These are phyloP conservation scores for Siderastrea siderea DNA, from an alignment of 92 coral and sea anemone genomes.

Conservation along the genomic window DNA sequence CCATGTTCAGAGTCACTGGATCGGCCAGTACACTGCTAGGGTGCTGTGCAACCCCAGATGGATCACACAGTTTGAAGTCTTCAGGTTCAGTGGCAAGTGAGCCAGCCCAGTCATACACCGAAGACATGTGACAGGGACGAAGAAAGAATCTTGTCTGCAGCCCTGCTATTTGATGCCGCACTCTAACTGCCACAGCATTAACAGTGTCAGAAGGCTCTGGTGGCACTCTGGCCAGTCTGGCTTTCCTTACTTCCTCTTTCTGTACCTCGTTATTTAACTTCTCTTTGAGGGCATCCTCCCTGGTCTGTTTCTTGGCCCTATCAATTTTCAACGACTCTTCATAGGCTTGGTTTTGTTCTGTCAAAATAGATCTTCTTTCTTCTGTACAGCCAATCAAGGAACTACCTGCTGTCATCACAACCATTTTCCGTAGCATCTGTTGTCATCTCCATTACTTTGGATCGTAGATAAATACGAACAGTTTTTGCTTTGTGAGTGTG, in stretches of 20 bases:
- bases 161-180: constrained; percentile 68
- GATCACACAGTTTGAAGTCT: constrained; percentile 44
- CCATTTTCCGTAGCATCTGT: constrained; percentile 6
- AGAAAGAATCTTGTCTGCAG: constrained; percentile 51
- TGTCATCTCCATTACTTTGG: constrained; percentile 6
- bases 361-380: constrained; percentile 40
- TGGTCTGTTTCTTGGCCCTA: not conserved
- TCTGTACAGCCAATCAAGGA: constrained; percentile 47
- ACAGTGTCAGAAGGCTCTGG: constrained; percentile 41
- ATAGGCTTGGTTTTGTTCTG: constrained; percentile 35
- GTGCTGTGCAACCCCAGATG: constrained; percentile 25
- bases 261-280: constrained; percentile 31
- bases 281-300: constrained; percentile 19
- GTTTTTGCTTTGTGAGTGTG: constrained; percentile 49
- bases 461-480: constrained; percentile 34
- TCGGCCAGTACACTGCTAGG: constrained; percentile 31
- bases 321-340: constrained; percentile 27
- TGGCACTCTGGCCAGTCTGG: constrained; percentile 60
- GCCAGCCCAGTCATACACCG: constrained; percentile 76
- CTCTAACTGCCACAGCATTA: constrained; percentile 58
- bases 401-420: not conserved
- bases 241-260: constrained; percentile 59
- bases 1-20: constrained; percentile 6
- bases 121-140: constrained; percentile 41
- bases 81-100: constrained; percentile 53